A percentile compares a stretch with the other conserved stretches of the same genome.
phyloP scores from a whole-genome alignment of 2,113 vertebrate genomes.

The Coturnix japonica region DNA sequence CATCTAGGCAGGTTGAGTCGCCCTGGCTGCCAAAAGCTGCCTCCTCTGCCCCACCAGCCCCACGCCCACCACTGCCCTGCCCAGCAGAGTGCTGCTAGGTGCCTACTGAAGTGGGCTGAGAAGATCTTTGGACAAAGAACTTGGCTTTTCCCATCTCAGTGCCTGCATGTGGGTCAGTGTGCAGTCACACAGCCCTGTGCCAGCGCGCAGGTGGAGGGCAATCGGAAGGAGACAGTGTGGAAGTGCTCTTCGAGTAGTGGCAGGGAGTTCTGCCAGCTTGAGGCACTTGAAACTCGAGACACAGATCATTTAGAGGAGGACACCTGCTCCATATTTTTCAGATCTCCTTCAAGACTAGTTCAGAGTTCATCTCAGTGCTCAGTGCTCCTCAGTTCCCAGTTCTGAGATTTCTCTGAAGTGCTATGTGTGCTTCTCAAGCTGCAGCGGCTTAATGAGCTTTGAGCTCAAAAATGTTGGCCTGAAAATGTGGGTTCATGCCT shows the following conservation, averaged over 20 bases:
- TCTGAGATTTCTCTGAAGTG: not conserved
- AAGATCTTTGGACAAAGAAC: not conserved
- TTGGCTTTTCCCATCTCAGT: not conserved
- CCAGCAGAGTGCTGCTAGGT: not conserved
- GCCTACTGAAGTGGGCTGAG: not conserved
- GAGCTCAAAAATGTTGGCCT: not conserved
- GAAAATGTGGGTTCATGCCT: not conserved
- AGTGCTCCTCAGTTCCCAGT: not conserved
- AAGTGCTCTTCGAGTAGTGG: not conserved
- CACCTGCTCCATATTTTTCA: not conserved
- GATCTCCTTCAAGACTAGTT: not conserved
- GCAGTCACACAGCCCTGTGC: not conserved
- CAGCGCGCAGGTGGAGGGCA: not conserved
- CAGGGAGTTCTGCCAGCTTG: not conserved
- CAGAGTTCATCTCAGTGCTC: constrained; percentile 3
- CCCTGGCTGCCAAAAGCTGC: constrained; percentile 15
- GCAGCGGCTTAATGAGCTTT: not conserved
- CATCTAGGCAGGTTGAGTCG: not conserved
- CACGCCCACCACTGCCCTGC: not conserved
- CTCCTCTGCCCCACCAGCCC: not conserved
- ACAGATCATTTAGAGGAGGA: not conserved
- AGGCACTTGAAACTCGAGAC: not conserved
- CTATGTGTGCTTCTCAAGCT: not conserved
- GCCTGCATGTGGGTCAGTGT: not conserved
- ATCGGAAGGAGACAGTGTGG: not conserved